phyloP scores from a whole-genome alignment of 2,113 vertebrate species.

The Aspiorhynchus laticeps region DNA sequence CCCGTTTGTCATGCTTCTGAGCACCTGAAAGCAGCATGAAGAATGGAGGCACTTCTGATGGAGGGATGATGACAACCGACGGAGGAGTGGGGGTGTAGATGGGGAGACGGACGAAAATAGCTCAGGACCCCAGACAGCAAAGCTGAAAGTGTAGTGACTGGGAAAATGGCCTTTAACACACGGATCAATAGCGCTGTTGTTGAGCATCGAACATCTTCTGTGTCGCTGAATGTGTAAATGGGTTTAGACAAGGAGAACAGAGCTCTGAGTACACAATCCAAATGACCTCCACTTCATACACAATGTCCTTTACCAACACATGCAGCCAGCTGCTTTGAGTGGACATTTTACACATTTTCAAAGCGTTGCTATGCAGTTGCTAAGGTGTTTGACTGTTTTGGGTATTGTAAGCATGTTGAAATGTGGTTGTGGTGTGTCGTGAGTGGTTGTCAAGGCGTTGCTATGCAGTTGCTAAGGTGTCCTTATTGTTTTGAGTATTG shows the following conservation, averaged over 20 bases:
- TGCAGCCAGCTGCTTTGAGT: not conserved
- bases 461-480: too few species aligned
- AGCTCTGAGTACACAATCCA: not conserved
- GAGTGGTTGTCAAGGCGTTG: too few species aligned
- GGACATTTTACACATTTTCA: too few species aligned
- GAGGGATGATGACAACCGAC: conserved; percentile 33
- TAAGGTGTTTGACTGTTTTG: too few species aligned
- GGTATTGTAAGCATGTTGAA: too few species aligned
- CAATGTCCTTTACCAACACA: not conserved
- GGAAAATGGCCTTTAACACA: conserved; percentile 35
- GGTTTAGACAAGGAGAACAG: not conserved
- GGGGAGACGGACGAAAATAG: not conserved
- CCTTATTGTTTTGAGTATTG: too few species aligned
- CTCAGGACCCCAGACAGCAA: conserved; percentile 15
- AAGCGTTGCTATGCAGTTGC: too few species aligned
- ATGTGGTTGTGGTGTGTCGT: too few species aligned
- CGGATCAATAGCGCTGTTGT: conserved; percentile 41
- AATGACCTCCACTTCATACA: not conserved
- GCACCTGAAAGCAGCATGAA: conserved; percentile 59
- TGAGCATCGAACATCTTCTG: not conserved
- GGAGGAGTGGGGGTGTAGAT: not conserved
- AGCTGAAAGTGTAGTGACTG: conserved; percentile 20
- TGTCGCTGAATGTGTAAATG: conserved; percentile 4
- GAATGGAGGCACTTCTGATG: conserved; percentile 62
- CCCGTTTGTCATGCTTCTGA: conserved; percentile 71